Evolutionary conservation across 2,113 vertebrate species (phyloP), one percentile per base, ranked within the genome.

Genomic region (Odocoileus hemionus): DNA sequence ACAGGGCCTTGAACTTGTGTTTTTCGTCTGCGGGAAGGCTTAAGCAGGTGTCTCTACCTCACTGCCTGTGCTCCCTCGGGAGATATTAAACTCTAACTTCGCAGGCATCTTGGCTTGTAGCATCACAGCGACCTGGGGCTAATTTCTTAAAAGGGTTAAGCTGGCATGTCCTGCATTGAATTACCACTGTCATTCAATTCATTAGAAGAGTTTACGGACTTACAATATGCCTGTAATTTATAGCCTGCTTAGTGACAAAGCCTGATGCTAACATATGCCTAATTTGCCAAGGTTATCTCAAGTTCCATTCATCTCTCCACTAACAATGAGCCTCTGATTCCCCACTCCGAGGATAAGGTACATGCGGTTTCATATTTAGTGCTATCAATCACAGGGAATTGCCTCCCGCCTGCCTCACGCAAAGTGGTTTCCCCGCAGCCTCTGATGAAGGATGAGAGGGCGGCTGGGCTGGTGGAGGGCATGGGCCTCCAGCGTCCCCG

Each of bases 381-480:
- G 98, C 98, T 98, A 99, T 99, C 99, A 98, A 98, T 99, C 99
- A 99, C 99, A 98, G 98, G 98, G 99, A 99, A 99, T 99, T 99
- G 98, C 98, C 98, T 98, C 94, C 76, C 97, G 98, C 98, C 89
- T 86, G 94, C 98, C 99, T 98, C 98, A 98, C 98, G 98, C 98
- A 99, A 98, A 99, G 98, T 92, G 96, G 97, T 98, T 98, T 98
- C 98, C 98, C 98, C 93, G 94, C 96, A 94, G 96, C 92, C 96
- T 94, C 91, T 0, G 86, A 97, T 94, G 97, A 98, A 96, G 52
- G 98, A 96, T 95, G 98, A 55, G 95, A 98, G 89, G 93, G 86
- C 7, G 1, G 28, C 23, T 1, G 54, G 94, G 98, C 98, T 98
- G 98, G 98, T 94, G 97, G 99, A 98, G 98, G 99, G 98, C 97